Base-by-base conservation (phyloP, 2,113 vertebrate genomes). In the Neodontobutis hainanensis region DNA sequence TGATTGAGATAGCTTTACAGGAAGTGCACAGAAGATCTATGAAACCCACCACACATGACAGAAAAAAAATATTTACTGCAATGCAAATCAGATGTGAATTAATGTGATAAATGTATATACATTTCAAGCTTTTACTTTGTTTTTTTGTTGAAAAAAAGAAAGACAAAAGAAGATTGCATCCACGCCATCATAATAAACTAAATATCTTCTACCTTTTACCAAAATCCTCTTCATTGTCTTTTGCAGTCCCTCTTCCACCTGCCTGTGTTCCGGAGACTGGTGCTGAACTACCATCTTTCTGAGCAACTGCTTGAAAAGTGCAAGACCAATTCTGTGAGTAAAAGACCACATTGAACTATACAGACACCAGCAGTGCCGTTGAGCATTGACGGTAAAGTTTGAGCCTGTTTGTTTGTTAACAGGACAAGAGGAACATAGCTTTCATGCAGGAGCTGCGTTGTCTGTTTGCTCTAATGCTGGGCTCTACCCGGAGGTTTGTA, bases 391-490 rank as follows among this genome's bases (percentile, higher is more conserved):
- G 7, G 10, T 43, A 11, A 11, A 8, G 42, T 43, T 6, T 43
- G 19, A 40, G 60, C 61, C 43, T 75, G 60, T 59, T 60, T 40
- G 36, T 56, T 8, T 61, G 32, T 78, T 44, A 2, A 42, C 88
- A 99, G 97, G 95, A 95, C 84, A 98, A 97, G 88, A 95, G 96
- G 87, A 99, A 98, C 61, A 88, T 97, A 0, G 92, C 95, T 0
- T 98, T 99, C 90, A 97, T 99, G 97, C 96, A 96, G 82, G 97
- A 99, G 77, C 93, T 99, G 69, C 95, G 96, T 10, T 95, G 93
- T 68, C 92, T 99, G 44, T 99, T 99, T 71, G 94, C 96, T 27
- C 86, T 98, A 48, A 96, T 99, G 96, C 91, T 98, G 82, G 97
- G 96, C 43, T 96, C 97, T 0, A 92, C 86, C 4, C 94, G 96